Evolutionary conservation across 1,140 invertebrate genomes (phyloP), one percentile per base, ranked within the genome.

Genomic region (Drosophila nigromelanica): DNA sequence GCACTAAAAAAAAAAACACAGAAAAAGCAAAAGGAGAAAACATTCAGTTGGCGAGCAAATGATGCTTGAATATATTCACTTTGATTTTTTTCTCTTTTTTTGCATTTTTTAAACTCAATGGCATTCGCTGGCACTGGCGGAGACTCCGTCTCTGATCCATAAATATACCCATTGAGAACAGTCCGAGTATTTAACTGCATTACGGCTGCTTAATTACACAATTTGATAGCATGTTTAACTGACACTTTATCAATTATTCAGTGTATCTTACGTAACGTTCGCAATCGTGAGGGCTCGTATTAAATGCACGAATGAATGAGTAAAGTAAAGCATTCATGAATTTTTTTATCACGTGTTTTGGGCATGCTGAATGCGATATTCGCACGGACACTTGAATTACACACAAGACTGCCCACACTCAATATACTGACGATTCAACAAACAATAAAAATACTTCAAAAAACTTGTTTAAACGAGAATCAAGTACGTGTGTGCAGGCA

Each of bases 1-100:
- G 51, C 51, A 18, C 21, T 24, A 24, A 2, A 24, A 24, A 27
- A 35, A 27, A 40, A 24, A 14, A 30, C 43, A 39, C 56, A 40
- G 39, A 30, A 54, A 43, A 60, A 47, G 21, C 42, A 62, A 37
- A 43, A 42, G 35, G 8, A 59, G 40, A 42, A 55, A 40, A 3
- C 11, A 30, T 33, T 55, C 70, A 81, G 68, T 77, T 80, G 69
- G 68, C 54, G 62, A 61, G 59, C 70, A 72, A 79, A 79, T 78
- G 80, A 68, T 67, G 76, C 67, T 83, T 62, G 67, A 83, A 79
- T 76, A 40, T 69, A 69, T 76, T 83, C 61, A 71, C 59, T 68
- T 76, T 79, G 67, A 68, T 83, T 83, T 75, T 54, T 42, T 73
- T 66, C 5, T 6, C 6, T 1, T 27, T 27, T 0, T 27, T 0